phyloP scores from a whole-genome alignment of 2,797 vertebrate species.

The Danionella dracula region DNA sequence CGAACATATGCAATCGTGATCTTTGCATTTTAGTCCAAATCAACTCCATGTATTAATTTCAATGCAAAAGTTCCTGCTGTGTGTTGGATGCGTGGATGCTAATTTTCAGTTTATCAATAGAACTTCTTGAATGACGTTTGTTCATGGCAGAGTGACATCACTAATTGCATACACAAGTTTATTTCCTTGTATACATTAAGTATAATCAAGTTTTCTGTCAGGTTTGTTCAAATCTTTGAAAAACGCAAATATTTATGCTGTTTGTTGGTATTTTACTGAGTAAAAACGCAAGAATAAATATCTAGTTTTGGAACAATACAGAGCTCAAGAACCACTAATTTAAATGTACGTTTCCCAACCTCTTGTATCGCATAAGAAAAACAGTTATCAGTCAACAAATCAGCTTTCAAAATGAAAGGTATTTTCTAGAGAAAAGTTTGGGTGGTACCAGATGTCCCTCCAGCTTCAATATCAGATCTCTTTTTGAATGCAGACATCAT shows the following conservation, averaged over 20 bases:
- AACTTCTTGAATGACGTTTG: constrained; percentile 7
- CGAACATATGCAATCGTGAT: constrained; percentile 24
- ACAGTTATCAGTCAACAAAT: not conserved
- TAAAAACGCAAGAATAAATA: too few species aligned
- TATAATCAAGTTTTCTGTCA: constrained; percentile 38
- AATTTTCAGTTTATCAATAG: constrained; percentile 33
- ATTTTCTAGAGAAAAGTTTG: constrained; percentile 5
- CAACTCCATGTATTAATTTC: not conserved
- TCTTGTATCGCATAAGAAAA: not conserved
- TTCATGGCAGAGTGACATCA: constrained; percentile 15
- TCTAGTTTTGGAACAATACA: not conserved
- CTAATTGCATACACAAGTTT: constrained; percentile 37
- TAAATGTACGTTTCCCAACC: too few species aligned
- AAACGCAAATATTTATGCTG: too few species aligned
- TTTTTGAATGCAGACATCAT: constrained; percentile 32
- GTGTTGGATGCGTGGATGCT: constrained; percentile 2
- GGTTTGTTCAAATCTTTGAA: constrained; percentile 23
- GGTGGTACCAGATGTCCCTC: constrained; percentile 15
- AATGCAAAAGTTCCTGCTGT: too few species aligned
- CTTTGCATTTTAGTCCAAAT: constrained; percentile 16
- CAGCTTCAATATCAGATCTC: constrained; percentile 12
- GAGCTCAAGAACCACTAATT: not conserved
- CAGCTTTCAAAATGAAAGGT: not conserved
- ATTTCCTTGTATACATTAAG: constrained; percentile 34
- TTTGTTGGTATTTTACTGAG: too few species aligned